phyloP scores from a whole-genome alignment of 2,113 vertebrate genomes.

The Cochlearius cochlearius region DNA sequence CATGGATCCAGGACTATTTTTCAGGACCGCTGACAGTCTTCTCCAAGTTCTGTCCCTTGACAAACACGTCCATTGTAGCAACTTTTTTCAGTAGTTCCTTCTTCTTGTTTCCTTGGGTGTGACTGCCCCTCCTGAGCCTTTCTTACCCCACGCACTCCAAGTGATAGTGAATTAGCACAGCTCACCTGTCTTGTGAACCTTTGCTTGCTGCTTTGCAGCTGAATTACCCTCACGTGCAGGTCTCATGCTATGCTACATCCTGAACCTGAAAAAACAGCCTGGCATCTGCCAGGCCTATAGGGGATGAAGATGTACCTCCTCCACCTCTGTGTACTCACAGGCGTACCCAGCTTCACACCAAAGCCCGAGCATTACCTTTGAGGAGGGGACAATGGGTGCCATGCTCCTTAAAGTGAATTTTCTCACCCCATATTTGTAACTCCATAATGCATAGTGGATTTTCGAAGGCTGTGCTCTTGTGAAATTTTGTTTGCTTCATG shows the following conservation, averaged over 20 bases:
- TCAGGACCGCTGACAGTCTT: not conserved
- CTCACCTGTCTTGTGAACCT: not conserved
- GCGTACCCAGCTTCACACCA: not conserved
- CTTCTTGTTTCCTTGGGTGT: not conserved
- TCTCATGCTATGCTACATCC: not conserved
- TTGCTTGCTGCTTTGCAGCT: not conserved
- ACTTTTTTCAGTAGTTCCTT: not conserved
- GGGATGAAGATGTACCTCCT: not conserved
- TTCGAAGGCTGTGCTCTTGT: not conserved
- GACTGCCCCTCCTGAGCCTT: not conserved
- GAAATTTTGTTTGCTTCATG: not conserved
- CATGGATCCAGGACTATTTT: not conserved
- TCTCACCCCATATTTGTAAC: not conserved
- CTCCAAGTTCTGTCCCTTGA: not conserved
- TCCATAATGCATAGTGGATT: not conserved
- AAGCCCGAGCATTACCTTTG: not conserved
- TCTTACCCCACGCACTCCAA: not conserved
- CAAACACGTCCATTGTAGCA: not conserved
- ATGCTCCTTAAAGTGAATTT: not conserved
- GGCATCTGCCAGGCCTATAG: not conserved
- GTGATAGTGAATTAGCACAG: not conserved
- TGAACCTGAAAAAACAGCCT: not conserved
- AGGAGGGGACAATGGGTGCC: not conserved
- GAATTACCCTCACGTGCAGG: not conserved
- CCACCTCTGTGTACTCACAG: not conserved